Conservation (phyloP, 2,888 invertebrate species). For the Papilio elwesi region DNA sequence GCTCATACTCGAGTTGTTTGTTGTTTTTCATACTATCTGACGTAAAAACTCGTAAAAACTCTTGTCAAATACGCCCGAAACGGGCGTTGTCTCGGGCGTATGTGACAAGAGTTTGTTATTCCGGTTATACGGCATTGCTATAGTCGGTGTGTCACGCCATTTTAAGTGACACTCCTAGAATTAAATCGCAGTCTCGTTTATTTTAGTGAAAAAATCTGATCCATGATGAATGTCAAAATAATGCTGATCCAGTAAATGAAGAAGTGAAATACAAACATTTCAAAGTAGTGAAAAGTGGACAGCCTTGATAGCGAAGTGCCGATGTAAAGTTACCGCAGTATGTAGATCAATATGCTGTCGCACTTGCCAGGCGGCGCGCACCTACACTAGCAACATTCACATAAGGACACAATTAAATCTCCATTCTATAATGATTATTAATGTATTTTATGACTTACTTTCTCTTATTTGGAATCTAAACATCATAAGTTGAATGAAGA, state of each 20-base stretch:
- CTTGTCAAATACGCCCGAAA: too few relatives aligned
- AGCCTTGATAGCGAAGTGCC: slow-evolving; percentile 43
- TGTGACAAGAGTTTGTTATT: neutral
- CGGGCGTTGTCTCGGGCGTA: too few relatives aligned
- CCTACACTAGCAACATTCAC: neutral
- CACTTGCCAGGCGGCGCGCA: neutral
- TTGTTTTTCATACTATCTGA: too few relatives aligned
- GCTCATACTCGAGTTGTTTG: too few relatives aligned
- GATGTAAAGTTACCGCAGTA: slow-evolving; percentile 18
- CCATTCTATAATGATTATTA: too few relatives aligned
- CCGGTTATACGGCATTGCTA: neutral
- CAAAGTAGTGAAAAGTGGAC: slow-evolving; percentile 44
- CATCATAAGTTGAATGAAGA: too few relatives aligned
- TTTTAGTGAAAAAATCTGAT: neutral
- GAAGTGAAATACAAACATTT: slow-evolving; percentile 38
- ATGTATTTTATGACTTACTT: too few relatives aligned
- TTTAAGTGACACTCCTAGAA: neutral
- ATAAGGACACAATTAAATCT: too few relatives aligned
- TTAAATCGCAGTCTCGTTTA: neutral
- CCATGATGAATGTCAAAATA: neutral
- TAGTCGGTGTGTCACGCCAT: neutral
- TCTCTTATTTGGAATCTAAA: too few relatives aligned
- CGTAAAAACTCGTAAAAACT: too few relatives aligned
- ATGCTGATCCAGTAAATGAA: slow-evolving; percentile 27
- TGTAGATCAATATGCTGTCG: slow-evolving; percentile 27